phyloP scores from a whole-genome alignment of 1,140 invertebrate species.

The Pogonus chalceus region DNA sequence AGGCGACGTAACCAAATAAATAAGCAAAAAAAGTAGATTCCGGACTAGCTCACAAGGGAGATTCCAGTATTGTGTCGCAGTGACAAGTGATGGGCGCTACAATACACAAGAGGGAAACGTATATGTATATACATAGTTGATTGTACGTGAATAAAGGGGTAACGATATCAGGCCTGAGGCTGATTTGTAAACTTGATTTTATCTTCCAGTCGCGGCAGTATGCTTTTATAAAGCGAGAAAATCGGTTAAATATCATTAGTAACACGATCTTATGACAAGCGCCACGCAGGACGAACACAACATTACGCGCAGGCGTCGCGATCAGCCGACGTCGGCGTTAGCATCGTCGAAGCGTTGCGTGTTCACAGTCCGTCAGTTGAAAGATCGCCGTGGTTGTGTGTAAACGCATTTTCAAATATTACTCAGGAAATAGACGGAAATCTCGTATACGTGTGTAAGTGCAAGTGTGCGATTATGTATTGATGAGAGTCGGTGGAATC shows the following conservation, averaged over 20 bases:
- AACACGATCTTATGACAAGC: conserved; percentile 6
- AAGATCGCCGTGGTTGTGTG: not conserved
- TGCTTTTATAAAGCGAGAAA: conserved; percentile 7
- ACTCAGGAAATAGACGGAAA: too few relatives aligned
- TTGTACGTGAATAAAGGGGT: too few relatives aligned
- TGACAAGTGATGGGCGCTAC: too few relatives aligned
- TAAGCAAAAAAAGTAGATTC: too few relatives aligned
- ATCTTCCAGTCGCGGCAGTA: not conserved
- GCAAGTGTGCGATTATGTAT: not conserved
- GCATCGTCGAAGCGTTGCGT: not conserved
- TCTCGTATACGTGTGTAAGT: not conserved
- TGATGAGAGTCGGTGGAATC: too few relatives aligned
- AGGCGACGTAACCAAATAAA: too few relatives aligned
- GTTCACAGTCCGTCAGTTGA: not conserved
- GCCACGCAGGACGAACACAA: not conserved
- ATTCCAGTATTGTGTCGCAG: too few relatives aligned
- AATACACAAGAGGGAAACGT: too few relatives aligned
- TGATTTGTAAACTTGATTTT: conserved; percentile 2
- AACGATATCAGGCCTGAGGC: not conserved
- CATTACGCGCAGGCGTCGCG: not conserved
- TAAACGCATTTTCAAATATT: too few relatives aligned
- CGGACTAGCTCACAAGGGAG: too few relatives aligned
- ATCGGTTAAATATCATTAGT: conserved; percentile 9
- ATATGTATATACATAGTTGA: too few relatives aligned
- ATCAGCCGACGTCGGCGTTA: too few relatives aligned